A percentile compares a stretch with the other conserved stretches of the same genome.
phyloP scores from a whole-genome alignment of 1,140 invertebrate genomes.

The Brachionus sp. region DNA sequence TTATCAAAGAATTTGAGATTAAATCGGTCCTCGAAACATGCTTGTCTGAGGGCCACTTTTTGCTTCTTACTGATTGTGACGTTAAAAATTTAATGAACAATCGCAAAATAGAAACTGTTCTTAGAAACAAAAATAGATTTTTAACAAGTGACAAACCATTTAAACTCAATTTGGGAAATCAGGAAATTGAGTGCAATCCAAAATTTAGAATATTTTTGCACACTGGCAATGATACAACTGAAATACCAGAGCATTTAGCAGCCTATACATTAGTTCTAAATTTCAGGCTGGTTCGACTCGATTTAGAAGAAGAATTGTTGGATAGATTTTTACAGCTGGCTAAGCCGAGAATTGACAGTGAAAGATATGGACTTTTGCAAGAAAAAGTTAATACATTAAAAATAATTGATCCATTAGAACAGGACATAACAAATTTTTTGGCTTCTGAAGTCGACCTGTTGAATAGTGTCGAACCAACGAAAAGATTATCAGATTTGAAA shows the following conservation, averaged over 20 bases:
- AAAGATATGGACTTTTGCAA: conserved; percentile 53
- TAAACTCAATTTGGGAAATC: conserved; percentile 53
- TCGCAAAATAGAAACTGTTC: conserved; percentile 23
- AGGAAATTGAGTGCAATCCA: conserved; percentile 59
- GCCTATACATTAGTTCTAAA: conserved; percentile 54
- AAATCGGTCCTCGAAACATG: conserved; percentile 24
- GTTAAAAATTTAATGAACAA: conserved; percentile 30
- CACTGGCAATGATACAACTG: conserved; percentile 54
- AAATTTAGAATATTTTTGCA: conserved; percentile 57
- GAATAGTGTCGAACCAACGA: conserved; percentile 55
- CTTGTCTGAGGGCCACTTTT: conserved; percentile 37
- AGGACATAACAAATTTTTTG: conserved; percentile 54
- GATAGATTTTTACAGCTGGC: conserved; percentile 55
- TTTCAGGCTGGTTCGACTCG: conserved; percentile 52
- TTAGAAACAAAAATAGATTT: conserved; percentile 42
- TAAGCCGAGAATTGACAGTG: conserved; percentile 57
- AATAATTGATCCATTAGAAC: conserved; percentile 52
- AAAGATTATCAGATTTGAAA: conserved; percentile 56
- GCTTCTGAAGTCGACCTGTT: conserved; percentile 55
- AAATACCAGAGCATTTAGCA: conserved; percentile 54
- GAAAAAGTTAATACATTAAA: conserved; percentile 56
- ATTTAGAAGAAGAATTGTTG: conserved; percentile 56
- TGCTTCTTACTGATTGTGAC: conserved; percentile 40
- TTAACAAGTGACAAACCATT: conserved; percentile 24
- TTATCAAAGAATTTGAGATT: conserved; percentile 52